phyloP scores from a whole-genome alignment of 2,113 vertebrate species.

The Gobius niger region DNA sequence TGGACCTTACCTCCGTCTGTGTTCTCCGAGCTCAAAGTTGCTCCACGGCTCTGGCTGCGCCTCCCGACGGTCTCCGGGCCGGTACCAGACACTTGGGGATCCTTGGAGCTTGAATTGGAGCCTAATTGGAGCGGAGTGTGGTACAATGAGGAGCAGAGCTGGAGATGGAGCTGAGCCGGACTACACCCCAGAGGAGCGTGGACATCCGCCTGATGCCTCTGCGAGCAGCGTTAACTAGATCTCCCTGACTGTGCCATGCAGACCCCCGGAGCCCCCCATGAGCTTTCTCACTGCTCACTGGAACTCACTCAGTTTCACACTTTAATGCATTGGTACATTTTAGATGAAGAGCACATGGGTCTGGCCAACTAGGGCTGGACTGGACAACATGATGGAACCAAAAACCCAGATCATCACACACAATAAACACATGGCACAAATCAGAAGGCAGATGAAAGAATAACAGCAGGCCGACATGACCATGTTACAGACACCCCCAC shows the following conservation, averaged over 20 bases:
- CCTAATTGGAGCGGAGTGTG: constrained; percentile 54
- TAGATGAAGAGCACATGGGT: too few species aligned
- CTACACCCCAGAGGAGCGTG: constrained; percentile 63
- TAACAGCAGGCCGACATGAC: too few species aligned
- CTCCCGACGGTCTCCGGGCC: constrained; percentile 6
- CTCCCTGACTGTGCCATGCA: constrained; percentile 32
- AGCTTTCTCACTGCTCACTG: too few species aligned
- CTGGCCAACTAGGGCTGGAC: too few species aligned
- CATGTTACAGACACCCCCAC: too few species aligned
- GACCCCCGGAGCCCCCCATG: too few species aligned
- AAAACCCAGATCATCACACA: too few species aligned
- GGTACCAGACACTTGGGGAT: not conserved
- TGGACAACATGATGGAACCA: too few species aligned
- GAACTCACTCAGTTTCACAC: not conserved
- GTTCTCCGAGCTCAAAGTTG: constrained; percentile 50
- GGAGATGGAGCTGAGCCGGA: constrained; percentile 55
- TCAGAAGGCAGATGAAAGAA: too few species aligned
- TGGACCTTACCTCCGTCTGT: constrained; percentile 55
- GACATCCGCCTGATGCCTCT: constrained; percentile 69
- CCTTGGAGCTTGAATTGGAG: constrained; percentile 36
- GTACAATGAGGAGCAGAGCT: constrained; percentile 60
- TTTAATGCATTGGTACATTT: too few species aligned
- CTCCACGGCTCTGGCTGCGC: constrained; percentile 8
- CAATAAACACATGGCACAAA: too few species aligned
- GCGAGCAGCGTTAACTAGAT: constrained; percentile 60